A percentile compares a stretch with the other conserved stretches of the same genome.
phyloP scores from a whole-genome alignment of 2,797 vertebrate species.

The Otolemur crassicaudatus region DNA sequence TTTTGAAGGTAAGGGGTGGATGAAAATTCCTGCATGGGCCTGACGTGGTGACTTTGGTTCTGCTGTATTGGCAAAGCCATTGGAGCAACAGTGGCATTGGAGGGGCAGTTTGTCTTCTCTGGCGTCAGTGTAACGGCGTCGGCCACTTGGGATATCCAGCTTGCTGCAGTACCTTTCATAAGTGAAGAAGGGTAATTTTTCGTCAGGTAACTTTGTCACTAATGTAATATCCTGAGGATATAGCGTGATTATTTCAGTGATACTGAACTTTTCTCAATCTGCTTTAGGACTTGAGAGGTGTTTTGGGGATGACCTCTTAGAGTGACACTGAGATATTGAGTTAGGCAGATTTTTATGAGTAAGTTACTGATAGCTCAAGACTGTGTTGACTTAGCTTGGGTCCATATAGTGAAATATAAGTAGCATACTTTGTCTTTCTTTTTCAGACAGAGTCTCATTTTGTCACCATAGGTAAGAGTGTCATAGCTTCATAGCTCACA shows the following conservation, averaged over 20 bases:
- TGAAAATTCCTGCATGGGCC: neutral
- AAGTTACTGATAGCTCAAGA: neutral
- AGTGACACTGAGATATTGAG: neutral
- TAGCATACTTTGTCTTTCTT: no score
- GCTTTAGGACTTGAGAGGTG: neutral
- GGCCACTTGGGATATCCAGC: neutral
- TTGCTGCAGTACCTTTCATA: neutral
- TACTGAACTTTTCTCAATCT: neutral
- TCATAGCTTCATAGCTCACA: neutral
- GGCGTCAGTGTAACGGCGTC: neutral
- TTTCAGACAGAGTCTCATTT: neutral
- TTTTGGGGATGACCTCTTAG: neutral
- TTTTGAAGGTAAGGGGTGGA: neutral
- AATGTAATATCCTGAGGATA: neutral
- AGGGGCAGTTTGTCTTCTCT: neutral
- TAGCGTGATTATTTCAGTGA: neutral
- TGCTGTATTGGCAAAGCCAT: neutral
- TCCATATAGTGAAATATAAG: neutral
- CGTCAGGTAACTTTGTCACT: neutral
- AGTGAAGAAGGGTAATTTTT: neutral
- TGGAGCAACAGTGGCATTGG: neutral
- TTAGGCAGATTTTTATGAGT: constrained; percentile 12
- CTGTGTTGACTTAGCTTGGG: neutral
- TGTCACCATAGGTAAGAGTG: neutral
- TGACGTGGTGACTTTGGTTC: neutral